Evolutionary conservation across 2,797 vertebrate genomes (phyloP).

Genomic region (Sebastes itinus): DNA sequence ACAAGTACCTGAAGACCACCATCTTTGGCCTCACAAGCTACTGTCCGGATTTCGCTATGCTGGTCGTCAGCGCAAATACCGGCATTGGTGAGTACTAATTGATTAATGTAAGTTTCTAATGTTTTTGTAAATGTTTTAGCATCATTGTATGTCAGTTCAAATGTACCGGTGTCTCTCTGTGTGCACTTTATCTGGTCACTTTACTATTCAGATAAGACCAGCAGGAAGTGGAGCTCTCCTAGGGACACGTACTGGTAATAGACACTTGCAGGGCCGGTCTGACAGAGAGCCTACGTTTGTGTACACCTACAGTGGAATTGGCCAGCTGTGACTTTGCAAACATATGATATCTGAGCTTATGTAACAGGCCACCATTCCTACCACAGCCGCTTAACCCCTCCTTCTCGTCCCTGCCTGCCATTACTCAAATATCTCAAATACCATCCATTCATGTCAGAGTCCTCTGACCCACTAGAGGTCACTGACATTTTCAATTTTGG

Average conservation of each 20-base stretch:
- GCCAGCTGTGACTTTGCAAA: conserved; percentile 33
- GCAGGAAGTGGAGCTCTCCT: not conserved
- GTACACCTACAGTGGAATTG: conserved; percentile 13
- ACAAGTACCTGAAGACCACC: conserved; percentile 98
- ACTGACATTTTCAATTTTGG: not conserved
- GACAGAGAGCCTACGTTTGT: conserved; percentile 39
- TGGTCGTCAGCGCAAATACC: conserved; percentile 97
- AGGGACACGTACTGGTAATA: not conserved
- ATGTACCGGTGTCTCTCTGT: not conserved
- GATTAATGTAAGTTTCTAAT: not conserved
- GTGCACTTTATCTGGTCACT: not conserved
- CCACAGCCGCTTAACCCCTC: not conserved
- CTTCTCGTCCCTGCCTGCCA: not conserved
- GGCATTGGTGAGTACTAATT: conserved; percentile 89
- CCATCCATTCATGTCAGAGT: conserved; percentile 39
- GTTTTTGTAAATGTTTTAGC: not conserved
- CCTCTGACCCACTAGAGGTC: conserved; percentile 19
- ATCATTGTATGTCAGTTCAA: not conserved
- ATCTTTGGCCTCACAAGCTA: conserved; percentile 99
- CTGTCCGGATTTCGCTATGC: conserved; percentile 98
- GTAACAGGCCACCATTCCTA: conserved; percentile 30
- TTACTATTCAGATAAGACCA: not conserved
- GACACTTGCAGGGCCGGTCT: conserved; percentile 7
- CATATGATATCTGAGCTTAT: conserved; percentile 61
- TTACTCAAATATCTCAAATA: conserved; percentile 62